These are phyloP conservation scores for Gobio occitaniae DNA, from an alignment of 2,797 vertebrate species.

Conservation along the genomic window DNA sequence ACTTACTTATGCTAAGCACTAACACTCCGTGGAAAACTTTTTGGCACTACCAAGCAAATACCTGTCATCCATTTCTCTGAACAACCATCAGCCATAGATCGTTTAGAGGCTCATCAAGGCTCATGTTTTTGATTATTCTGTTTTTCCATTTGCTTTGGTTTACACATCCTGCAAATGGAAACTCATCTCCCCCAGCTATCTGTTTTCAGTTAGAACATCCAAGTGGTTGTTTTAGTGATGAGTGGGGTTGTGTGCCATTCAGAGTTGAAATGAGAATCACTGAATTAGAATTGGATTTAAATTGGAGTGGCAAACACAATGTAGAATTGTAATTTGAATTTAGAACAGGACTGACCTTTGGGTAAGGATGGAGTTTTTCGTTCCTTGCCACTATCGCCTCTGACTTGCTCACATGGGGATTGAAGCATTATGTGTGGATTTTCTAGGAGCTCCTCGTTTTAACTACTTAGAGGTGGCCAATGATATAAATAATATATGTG, in stretches of 20 bases:
- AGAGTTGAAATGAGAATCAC: background rate
- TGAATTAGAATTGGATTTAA: background rate
- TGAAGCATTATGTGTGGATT: too few relatives aligned
- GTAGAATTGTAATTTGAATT: background rate
- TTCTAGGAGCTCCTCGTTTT: too few relatives aligned
- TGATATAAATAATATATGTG: background rate
- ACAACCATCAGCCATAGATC: slow-evolving; percentile 6
- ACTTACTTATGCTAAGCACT: slow-evolving; percentile 1
- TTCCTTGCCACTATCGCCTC: too few relatives aligned
- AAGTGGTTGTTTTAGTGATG: background rate
- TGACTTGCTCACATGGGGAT: too few relatives aligned
- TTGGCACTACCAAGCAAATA: slow-evolving; percentile 10
- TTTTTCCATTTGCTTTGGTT: slow-evolving; percentile 28
- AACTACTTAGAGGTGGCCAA: too few relatives aligned
- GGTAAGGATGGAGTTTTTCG: too few relatives aligned
- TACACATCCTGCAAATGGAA: slow-evolving; percentile 16
- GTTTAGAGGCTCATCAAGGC: background rate
- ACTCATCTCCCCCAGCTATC: slow-evolving; percentile 32
- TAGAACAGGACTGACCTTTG: too few relatives aligned
- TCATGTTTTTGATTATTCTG: slow-evolving; percentile 27
- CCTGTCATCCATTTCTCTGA: slow-evolving; percentile 24
- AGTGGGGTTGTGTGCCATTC: background rate
- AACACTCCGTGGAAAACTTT: background rate
- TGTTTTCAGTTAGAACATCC: slow-evolving; percentile 20
- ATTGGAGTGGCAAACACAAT: too few relatives aligned